Evolutionary conservation across 2,888 invertebrate species (phyloP), one percentile per base, ranked within the genome.

Genomic region (Molorchus minor): DNA sequence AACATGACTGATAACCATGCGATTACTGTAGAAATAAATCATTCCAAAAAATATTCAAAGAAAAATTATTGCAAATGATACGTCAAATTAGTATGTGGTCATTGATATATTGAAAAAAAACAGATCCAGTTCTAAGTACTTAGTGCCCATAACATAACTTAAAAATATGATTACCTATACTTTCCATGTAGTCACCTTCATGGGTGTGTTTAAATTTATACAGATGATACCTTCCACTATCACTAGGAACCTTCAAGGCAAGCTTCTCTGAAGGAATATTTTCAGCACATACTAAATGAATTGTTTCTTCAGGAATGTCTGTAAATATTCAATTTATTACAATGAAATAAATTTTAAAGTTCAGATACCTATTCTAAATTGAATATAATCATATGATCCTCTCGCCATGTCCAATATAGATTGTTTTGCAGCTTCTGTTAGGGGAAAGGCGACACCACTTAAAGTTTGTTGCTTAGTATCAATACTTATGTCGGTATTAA

Each of bases 151-250:
- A n/a, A n/a, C n/a, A n/a, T n/a, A n/a, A n/a, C n/a, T n/a, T n/a
- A n/a, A n/a, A n/a, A n/a, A n/a, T n/a, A 36, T 43, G 75, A 81
- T 78, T 81, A 94, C 94, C 91, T 80, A 89, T 87, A 75, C 89
- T 92, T 76, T 96, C 92, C 78, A 90, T 83, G 70, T 90, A 92
- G 77, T 96, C 95, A 19, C 96, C 96, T 80, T 98, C 97, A 75
- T 96, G 93, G 0, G 92, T 91, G 79, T 98, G 98, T 72, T 91
- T 91, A 80, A 94, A 98, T 70, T 89, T 87, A 77, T 89, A 96
- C 16, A 99, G 82, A 81, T 98, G 97, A 82, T 98, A 98, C 70
- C 98, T 86, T 19, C 94, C 94, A 71, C 87, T 85, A 73, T 96
- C 92, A 29, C 85, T 85, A 3, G 98, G 98, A 64, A 98, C 88